These are phyloP conservation scores for Heteronetta atricapilla DNA, from an alignment of 2,113 vertebrate genomes.

Conservation along the genomic window DNA sequence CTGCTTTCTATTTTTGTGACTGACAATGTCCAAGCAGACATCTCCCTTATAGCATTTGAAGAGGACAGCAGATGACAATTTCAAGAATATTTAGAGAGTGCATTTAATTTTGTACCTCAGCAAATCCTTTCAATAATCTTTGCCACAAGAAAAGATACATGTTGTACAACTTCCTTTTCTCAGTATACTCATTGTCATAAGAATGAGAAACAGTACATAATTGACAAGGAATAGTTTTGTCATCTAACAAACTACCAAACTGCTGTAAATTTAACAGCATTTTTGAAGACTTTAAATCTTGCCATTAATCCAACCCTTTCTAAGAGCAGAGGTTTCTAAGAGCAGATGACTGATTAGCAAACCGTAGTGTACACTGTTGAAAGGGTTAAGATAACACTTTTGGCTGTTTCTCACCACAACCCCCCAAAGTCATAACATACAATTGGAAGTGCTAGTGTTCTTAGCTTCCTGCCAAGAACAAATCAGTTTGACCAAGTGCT, in stretches of 20 bases:
- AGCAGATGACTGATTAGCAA: background rate
- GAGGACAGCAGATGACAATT: conserved; percentile 11
- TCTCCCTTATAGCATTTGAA: background rate
- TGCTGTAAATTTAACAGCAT: background rate
- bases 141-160: conserved; percentile 15
- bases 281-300: conserved; percentile 4
- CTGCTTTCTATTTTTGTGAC: background rate
- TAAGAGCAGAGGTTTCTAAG: background rate
- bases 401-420: background rate
- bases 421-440: background rate
- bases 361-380: background rate
- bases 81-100: conserved; percentile 11
- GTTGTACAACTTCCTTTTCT: conserved; percentile 26
- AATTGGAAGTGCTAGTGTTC: background rate
- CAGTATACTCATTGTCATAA: background rate
- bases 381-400: background rate
- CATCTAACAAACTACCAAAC: background rate
- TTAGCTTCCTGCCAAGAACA: conserved; percentile 12
- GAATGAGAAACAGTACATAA: background rate
- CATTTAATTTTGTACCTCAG: conserved; percentile 27
- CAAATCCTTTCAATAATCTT: conserved; percentile 2
- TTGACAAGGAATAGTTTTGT: background rate
- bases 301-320: background rate
- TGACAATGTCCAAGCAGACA: conserved; percentile 4
- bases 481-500: conserved; percentile 28